Evolutionary conservation across 2,797 vertebrate genomes (phyloP).

Genomic region (Spinibarbus caldwelli): DNA sequence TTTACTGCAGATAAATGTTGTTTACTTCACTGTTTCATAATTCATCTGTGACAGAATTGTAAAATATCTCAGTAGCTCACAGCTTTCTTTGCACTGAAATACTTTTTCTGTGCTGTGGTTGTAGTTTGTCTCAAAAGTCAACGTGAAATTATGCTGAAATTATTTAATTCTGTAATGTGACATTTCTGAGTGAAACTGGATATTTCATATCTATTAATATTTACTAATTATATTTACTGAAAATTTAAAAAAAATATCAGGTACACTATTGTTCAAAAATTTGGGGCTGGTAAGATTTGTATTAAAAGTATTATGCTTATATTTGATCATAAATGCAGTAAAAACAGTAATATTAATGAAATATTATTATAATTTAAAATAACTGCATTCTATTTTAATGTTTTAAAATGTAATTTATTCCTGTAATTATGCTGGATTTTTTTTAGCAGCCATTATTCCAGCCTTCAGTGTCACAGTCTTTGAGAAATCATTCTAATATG

Average conservation of each 20-base stretch:
- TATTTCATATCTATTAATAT: background rate
- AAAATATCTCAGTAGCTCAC: slow-evolving; percentile 24
- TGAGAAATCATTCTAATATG: background rate
- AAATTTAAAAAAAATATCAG: background rate
- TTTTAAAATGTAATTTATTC: background rate
- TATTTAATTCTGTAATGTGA: background rate
- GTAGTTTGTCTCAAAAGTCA: background rate
- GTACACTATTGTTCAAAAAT: background rate
- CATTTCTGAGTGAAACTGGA: background rate
- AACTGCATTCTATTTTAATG: background rate
- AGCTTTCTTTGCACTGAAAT: slow-evolving; percentile 25
- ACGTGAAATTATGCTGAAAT: slow-evolving; percentile 6
- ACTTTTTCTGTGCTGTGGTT: slow-evolving; percentile 1
- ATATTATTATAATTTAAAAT: background rate
- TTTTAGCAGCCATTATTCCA: background rate
- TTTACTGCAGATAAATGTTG: slow-evolving; percentile 16
- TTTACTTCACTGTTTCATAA: slow-evolving; percentile 23
- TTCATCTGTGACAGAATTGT: background rate
- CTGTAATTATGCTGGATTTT: background rate
- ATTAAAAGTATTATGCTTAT: no score
- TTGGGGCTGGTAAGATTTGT: background rate
- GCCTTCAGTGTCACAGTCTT: background rate
- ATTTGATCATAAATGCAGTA: background rate
- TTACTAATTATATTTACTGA: background rate
- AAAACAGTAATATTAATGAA: background rate